Evolutionary conservation across 2,797 vertebrate species (phyloP).

Genomic region (Schizopygopsis malacanthus): DNA sequence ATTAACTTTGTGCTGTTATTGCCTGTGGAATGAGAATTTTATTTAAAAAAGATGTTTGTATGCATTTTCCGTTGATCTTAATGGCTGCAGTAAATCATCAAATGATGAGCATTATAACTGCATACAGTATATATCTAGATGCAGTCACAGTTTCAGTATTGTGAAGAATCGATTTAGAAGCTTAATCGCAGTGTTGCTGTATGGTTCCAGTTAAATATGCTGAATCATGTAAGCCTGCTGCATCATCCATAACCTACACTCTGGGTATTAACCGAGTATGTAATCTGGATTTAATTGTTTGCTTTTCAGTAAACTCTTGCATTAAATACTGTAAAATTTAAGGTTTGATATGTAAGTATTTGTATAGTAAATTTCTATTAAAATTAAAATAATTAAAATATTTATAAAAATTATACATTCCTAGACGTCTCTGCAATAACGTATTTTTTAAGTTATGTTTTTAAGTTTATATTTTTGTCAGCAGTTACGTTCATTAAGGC

Average conservation of each 20-base stretch:
- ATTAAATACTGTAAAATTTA: neutral
- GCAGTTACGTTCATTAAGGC: neutral
- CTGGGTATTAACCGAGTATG: too few relatives aligned
- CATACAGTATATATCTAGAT: neutral
- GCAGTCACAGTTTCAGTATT: neutral
- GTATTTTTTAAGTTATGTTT: neutral
- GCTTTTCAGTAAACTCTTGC: too few relatives aligned
- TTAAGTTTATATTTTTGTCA: neutral
- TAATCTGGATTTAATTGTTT: too few relatives aligned
- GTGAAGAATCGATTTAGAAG: neutral
- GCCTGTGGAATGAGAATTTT: neutral
- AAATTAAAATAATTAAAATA: neutral
- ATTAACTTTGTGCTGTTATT: neutral
- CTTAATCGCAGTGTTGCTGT: neutral
- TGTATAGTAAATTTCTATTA: neutral
- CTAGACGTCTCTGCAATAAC: neutral
- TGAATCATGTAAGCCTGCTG: neutral
- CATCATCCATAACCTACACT: neutral
- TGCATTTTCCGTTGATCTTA: neutral
- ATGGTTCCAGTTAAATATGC: neutral
- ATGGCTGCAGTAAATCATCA: conserved; percentile 16
- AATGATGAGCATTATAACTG: neutral
- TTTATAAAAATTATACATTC: neutral
- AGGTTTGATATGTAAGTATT: neutral
- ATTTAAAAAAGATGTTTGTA: conserved; percentile 17